These are phyloP conservation scores for Eublepharis macularius DNA, from an alignment of 2,113 vertebrate genomes.

Conservation along the genomic window DNA sequence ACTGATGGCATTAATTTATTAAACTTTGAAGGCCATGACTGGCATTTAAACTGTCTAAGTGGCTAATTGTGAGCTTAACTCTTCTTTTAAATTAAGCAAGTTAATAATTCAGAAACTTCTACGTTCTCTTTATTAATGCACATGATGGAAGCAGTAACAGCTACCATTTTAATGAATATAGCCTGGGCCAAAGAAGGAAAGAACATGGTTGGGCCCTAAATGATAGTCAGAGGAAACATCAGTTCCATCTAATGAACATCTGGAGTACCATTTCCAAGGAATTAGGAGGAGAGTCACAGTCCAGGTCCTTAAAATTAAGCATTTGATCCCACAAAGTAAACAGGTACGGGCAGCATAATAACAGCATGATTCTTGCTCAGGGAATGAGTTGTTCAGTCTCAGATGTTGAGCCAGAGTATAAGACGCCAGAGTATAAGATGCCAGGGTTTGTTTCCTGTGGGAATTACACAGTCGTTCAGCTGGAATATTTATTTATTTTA, in stretches of 20 bases:
- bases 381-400: too few relatives aligned
- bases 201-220: not conserved
- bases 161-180: not conserved
- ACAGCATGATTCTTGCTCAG: too few relatives aligned
- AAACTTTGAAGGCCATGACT: not conserved
- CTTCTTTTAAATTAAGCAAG: not conserved
- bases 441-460: too few relatives aligned
- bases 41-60: not conserved
- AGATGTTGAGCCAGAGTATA: too few relatives aligned
- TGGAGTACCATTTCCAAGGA: too few relatives aligned
- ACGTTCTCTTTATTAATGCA: not conserved
- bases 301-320: too few relatives aligned
- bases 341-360: too few relatives aligned
- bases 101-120: not conserved
- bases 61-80: not conserved
- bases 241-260: not conserved
- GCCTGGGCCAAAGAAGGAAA: not conserved
- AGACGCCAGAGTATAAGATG: too few relatives aligned
- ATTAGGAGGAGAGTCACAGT: too few relatives aligned
- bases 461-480: too few relatives aligned
- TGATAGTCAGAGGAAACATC: not conserved
- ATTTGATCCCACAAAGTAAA: too few relatives aligned
- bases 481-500: too few relatives aligned
- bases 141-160: not conserved
- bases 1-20: not conserved